These are phyloP conservation scores for Enteromius mattozi DNA, from an alignment of 2,797 vertebrate genomes.

Conservation along the genomic window DNA sequence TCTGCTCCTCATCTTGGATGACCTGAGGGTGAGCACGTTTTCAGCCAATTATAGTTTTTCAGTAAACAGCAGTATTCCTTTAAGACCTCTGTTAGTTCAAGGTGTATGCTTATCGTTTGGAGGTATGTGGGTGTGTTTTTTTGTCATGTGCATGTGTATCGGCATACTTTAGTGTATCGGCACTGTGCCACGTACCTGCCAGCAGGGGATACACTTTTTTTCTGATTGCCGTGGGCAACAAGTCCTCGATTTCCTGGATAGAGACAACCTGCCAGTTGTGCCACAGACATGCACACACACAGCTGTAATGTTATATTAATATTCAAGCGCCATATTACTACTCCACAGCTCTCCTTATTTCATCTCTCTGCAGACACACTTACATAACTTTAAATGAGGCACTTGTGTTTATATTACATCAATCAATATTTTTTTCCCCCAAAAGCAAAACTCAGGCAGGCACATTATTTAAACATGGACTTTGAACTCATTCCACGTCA, in stretches of 20 bases:
- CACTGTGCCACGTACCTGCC: slow-evolving; percentile 62
- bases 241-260: slow-evolving; percentile 62
- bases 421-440: slow-evolving; percentile 62
- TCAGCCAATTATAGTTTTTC: neutral
- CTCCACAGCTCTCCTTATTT: neutral
- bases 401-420: slow-evolving; percentile 55
- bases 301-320: slow-evolving; percentile 30
- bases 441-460: slow-evolving; percentile 59
- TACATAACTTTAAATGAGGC: slow-evolving; percentile 50
- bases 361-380: slow-evolving; percentile 3
- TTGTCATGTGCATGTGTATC: slow-evolving; percentile 48
- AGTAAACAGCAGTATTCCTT: neutral
- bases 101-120: slow-evolving; percentile 15
- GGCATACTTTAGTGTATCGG: slow-evolving; percentile 63
- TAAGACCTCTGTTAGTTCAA: neutral
- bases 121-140: slow-evolving; percentile 38
- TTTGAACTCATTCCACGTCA: slow-evolving; percentile 67
- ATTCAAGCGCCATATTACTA: slow-evolving; percentile 7
- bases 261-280: slow-evolving; percentile 63
- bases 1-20: neutral
- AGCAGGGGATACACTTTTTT: slow-evolving; percentile 65
- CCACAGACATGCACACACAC: slow-evolving; percentile 28
- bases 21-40: neutral
- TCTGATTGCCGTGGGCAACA: slow-evolving; percentile 64
- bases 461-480: slow-evolving; percentile 72